Base-by-base conservation (phyloP, 2,797 vertebrate genomes). In the Echiichthys vipera region DNA sequence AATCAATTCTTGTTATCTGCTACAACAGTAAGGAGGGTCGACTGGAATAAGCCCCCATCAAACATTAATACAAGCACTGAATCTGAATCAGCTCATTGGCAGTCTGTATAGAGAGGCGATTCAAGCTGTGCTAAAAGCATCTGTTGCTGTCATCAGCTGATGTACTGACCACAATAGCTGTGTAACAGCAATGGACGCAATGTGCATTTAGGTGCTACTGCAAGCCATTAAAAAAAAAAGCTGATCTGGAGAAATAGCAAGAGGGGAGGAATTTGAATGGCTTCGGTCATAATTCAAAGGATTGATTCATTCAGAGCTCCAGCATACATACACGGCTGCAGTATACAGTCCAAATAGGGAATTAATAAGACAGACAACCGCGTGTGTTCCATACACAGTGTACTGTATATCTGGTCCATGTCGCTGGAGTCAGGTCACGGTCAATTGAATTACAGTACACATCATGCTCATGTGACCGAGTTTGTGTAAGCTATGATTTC, bases 1-100 rank as follows among this genome's bases (percentile, higher is more conserved):
- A 78, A 90, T 92, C 89, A 92, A 88, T 92, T 81, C 63, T 71
- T 59, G 74, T 80, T 83, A 65, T 78, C 58, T 43, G 49, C 71
- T 64, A 77, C 66, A 63, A 65, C 66, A 81, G 61, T 67, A 70
- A 77, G 65, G 53, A 67, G 71, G 65, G 58, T 55, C 6, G 20
- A 50, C 37, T 43, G 34, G 65, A 79, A 84, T 73, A 57, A 77
- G 76, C 61, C 32, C 39, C 72, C 55, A 77, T 65, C 63, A 70
- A 83, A 80, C 71, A 71, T 78, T 74, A 74, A 85, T 25, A 75
- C 46, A 47, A 22, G 46, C 73, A 30, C 78, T 81, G 83, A 69
- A 86, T 90, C 80, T n/a, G 8, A 77, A 82, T 75, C 57, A 75
- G 74, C 84, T 86, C 79, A 77, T 82, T 85, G 71, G 65, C 74